Evolutionary conservation across 2,888 invertebrate genomes (phyloP), one percentile per base, ranked within the genome.

Genomic region (Saturnia pavonia): DNA sequence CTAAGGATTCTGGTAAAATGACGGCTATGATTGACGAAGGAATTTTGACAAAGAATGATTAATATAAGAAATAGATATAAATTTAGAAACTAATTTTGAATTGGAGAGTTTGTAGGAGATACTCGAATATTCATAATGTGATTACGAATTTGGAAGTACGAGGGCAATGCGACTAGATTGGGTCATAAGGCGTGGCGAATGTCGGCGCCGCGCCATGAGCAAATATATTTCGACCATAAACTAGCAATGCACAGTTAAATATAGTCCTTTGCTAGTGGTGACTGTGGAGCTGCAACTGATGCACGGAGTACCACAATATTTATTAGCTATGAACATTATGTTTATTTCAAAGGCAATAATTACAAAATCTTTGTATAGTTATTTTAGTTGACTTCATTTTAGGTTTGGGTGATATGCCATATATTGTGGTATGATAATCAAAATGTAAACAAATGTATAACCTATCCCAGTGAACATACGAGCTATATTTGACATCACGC

Each of bases 131-230:
- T 2, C 25, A 60, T 60, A 27, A 60, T 60, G 40, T 65, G n/a
- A 67, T 67, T 70, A 45, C 51, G 25, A 54, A 67, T 70, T 54
- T 70, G 19, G 42, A 42, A 40, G 70, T 25, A 54, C 25, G 66
- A 67, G 66, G 67, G 66, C 67, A 66, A 70, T 70, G 70, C 42
- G 63, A 68, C 51, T 45, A 68, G 68, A 71, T 73, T 78, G 73
- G 77, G 78, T 74, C 76, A 75, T 71, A 69, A 74, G 78, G 78
- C 78, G 78, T 73, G 75, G 73, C 70, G 34, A 66, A 68, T 74
- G 77, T 76, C 77, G 67, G 60, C 51, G 65, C 63, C 75, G 60
- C 51, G 65, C 63, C 75, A 75, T 71, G 71, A 74, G 73, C 65
- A 69, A 71, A 73, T 76, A 77, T 74, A 75, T 75, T 73, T 77